These are phyloP conservation scores for Thinocorus orbignyianus DNA, from an alignment of 2,113 vertebrate species.

Conservation along the genomic window DNA sequence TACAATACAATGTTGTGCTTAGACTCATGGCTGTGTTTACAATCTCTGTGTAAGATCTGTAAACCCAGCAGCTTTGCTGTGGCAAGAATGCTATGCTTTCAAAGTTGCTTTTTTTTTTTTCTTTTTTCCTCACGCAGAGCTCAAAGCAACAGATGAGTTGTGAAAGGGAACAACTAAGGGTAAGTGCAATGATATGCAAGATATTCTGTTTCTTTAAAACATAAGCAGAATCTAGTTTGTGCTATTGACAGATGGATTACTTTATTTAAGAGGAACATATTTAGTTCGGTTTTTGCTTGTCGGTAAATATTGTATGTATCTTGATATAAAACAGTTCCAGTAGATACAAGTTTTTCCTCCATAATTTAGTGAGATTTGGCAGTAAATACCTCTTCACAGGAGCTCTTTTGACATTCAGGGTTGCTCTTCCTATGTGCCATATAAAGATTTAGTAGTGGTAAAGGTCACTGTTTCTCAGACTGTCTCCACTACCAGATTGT, in stretches of 20 bases:
- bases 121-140: conserved; percentile 66
- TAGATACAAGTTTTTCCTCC: conserved; percentile 7
- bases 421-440: neutral
- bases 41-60: neutral
- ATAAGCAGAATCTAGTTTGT: conserved; percentile 25
- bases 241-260: conserved; percentile 8
- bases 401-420: neutral
- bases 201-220: neutral
- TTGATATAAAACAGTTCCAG: conserved; percentile 13
- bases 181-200: conserved; percentile 69
- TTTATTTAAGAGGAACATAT: conserved; percentile 27
- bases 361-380: conserved; percentile 10
- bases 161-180: conserved; percentile 85
- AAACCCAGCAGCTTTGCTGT: neutral
- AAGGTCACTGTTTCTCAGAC: neutral
- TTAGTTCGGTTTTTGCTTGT: conserved; percentile 50
- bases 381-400: neutral
- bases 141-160: conserved; percentile 88
- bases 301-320: conserved; percentile 50
- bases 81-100: conserved; percentile 13
- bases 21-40: neutral
- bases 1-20: neutral
- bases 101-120: neutral
- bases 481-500: neutral
- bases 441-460: neutral